A percentile compares a stretch with the other conserved stretches of the same genome.
These are phyloP conservation scores for Elachura formosa DNA, from an alignment of 2,113 vertebrate species.

Conservation along the genomic window DNA sequence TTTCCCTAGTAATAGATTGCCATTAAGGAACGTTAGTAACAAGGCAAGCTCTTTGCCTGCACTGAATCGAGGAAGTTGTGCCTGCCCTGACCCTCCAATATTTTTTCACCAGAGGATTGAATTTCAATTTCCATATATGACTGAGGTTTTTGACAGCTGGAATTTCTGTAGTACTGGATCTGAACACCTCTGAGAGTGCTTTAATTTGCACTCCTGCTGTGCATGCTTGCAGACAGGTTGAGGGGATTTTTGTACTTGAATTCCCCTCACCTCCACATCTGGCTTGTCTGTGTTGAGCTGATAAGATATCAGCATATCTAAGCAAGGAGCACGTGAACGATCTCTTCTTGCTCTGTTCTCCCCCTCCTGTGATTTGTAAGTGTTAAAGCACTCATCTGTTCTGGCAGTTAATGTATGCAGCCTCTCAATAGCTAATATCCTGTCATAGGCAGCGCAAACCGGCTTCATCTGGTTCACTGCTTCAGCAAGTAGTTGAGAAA, in stretches of 20 bases:
- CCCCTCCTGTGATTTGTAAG: slow-evolving; percentile 29
- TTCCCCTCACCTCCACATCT: slow-evolving; percentile 47
- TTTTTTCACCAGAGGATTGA: neutral
- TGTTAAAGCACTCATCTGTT: slow-evolving; percentile 56
- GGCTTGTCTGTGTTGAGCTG: slow-evolving; percentile 53
- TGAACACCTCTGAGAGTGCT: neutral
- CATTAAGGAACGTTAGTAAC: neutral
- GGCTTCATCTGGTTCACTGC: slow-evolving; percentile 52
- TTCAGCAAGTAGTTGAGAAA: slow-evolving; percentile 12
- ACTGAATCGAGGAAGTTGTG: neutral
- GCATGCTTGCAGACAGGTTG: neutral
- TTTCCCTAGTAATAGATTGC: neutral
- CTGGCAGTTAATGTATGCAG: slow-evolving; percentile 62
- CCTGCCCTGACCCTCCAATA: neutral
- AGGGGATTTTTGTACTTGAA: neutral
- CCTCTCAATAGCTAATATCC: slow-evolving; percentile 62
- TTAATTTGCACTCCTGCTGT: neutral
- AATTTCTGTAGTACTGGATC: neutral
- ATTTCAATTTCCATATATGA: slow-evolving; percentile 16
- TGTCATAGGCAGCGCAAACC: slow-evolving; percentile 52
- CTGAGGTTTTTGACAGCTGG: neutral
- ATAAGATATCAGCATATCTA: slow-evolving; percentile 63
- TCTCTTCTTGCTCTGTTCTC: slow-evolving; percentile 54
- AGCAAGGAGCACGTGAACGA: slow-evolving; percentile 40
- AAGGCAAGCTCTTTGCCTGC: neutral